A percentile compares a stretch with the other conserved stretches of the same genome.
Evolutionary conservation across 2,797 vertebrate genomes (phyloP).

Genomic region (Botia almorhae): DNA sequence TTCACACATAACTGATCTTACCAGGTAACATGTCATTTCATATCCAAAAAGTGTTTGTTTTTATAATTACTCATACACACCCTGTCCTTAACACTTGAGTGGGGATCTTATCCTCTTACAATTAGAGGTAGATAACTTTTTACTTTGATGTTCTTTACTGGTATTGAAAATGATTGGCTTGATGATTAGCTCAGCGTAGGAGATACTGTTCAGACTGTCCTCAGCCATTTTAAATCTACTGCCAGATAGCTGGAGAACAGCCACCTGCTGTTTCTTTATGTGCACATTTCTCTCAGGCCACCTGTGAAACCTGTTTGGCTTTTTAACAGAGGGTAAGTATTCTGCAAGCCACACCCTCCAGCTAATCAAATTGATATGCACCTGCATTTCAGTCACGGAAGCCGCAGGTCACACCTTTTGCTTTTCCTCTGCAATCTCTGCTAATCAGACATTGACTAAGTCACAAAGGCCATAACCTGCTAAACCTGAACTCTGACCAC

Average conservation of each 20-base stretch:
- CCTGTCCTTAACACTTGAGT: not conserved
- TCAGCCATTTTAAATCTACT: not conserved
- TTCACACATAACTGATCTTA: not conserved
- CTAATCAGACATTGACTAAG: not conserved
- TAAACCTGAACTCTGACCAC: not conserved
- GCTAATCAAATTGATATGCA: not conserved
- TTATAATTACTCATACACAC: not conserved
- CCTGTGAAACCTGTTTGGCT: constrained; percentile 13
- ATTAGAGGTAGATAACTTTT: not conserved
- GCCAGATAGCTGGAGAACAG: not conserved
- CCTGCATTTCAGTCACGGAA: not conserved
- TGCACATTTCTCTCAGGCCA: not conserved
- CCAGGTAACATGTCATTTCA: constrained; percentile 1
- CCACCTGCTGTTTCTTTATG: not conserved
- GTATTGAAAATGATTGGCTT: not conserved
- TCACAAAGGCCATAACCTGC: not conserved
- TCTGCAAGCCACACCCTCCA: not conserved
- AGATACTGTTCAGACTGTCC: not conserved
- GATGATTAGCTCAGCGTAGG: too few relatives aligned
- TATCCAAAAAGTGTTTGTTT: not conserved
- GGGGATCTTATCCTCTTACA: not conserved
- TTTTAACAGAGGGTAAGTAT: not conserved
- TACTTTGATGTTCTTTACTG: not conserved
- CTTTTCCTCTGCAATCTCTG: not conserved
- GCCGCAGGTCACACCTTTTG: constrained; percentile 1